These are phyloP conservation scores for Chironomus tepperi DNA, from an alignment of 1,140 invertebrate genomes.

Conservation along the genomic window DNA sequence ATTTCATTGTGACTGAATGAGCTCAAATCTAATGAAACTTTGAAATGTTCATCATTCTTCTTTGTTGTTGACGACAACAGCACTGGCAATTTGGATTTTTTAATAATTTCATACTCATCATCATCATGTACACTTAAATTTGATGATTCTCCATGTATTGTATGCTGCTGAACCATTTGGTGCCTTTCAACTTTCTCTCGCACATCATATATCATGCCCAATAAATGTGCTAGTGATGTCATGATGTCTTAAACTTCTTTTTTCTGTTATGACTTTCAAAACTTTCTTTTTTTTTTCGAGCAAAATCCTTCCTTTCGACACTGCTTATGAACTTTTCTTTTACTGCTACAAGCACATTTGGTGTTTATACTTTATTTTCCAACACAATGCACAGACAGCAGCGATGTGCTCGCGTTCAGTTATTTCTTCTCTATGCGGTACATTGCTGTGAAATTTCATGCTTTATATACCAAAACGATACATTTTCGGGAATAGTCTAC, in stretches of 20 bases:
- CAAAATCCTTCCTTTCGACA: background rate
- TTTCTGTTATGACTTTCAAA: too few species aligned
- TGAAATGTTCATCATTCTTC: slow-evolving; percentile 40
- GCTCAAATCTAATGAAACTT: slow-evolving; percentile 56
- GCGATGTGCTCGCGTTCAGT: too few species aligned
- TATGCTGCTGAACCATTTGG: background rate
- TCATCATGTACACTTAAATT: too few species aligned
- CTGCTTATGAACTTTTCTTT: background rate
- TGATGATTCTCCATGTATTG: too few species aligned
- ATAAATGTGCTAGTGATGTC: slow-evolving; percentile 13
- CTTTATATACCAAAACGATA: background rate
- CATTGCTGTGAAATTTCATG: background rate
- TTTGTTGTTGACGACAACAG: slow-evolving; percentile 31
- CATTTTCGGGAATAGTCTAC: background rate
- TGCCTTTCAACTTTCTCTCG: background rate
- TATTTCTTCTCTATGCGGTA: too few species aligned
- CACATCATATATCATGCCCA: background rate
- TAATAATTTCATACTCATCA: too few species aligned
- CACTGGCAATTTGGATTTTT: too few species aligned
- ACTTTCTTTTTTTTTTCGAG: too few species aligned
- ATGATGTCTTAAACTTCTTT: background rate
- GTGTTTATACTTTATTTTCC: background rate
- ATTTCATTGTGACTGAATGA: slow-evolving; percentile 75
- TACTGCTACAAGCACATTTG: background rate
- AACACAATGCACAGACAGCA: background rate